Evolutionary conservation across 2,797 vertebrate species (phyloP).

Genomic region (Phrynocephalus vlangalii): DNA sequence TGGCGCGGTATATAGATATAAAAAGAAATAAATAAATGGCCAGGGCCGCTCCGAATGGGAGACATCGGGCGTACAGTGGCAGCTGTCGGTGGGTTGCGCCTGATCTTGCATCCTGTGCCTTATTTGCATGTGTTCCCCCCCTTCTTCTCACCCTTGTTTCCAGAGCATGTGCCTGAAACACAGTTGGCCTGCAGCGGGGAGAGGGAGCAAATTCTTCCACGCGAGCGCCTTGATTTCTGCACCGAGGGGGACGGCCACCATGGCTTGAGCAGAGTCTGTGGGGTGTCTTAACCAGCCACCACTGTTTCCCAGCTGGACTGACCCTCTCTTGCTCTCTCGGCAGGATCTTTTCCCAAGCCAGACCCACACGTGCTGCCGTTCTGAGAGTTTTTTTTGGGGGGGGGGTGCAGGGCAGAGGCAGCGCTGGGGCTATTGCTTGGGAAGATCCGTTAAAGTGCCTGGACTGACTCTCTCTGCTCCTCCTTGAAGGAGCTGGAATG

Average conservation of each 20-base stretch:
- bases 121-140: no score
- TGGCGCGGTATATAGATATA: no score
- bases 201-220: background rate
- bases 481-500: background rate
- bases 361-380: background rate
- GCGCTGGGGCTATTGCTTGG: background rate
- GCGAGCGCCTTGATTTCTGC: background rate
- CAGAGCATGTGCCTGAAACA: background rate
- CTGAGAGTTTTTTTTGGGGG: background rate
- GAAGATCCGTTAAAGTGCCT: background rate
- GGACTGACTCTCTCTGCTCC: no score
- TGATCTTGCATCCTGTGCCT: no score
- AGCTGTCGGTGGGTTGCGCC: no score
- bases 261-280: background rate
- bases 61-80: no score
- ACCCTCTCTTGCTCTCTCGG: no score
- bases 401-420: no score
- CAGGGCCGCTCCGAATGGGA: background rate
- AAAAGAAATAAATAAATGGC: no score
- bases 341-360: background rate
- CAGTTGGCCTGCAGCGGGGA: no score
- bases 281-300: background rate
- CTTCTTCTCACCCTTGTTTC: background rate
- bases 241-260: background rate
- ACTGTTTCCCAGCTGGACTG: no score